These are phyloP conservation scores for Turnix velox DNA, from an alignment of 2,113 vertebrate genomes.

Conservation along the genomic window DNA sequence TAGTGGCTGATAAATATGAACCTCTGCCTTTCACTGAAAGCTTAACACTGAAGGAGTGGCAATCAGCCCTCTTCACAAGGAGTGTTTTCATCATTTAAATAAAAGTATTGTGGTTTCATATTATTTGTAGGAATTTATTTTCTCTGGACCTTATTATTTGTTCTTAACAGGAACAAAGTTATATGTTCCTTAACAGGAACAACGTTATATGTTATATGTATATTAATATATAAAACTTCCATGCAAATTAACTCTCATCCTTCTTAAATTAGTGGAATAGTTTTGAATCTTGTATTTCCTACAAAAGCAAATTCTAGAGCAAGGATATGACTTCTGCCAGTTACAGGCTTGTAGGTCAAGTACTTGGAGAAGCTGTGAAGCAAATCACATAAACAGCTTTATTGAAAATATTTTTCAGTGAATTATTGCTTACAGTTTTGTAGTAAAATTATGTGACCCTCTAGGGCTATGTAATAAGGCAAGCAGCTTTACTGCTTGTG, in stretches of 20 bases:
- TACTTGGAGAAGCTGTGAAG: background rate
- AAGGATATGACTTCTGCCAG: background rate
- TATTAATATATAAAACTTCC: background rate
- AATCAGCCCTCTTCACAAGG: background rate
- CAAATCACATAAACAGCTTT: background rate
- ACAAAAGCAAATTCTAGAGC: background rate
- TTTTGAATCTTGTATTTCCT: background rate
- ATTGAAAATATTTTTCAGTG: background rate
- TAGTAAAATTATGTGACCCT: background rate
- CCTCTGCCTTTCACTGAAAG: background rate
- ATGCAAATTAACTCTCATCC: background rate
- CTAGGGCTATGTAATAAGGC: background rate
- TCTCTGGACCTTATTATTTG: background rate
- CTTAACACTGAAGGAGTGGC: background rate
- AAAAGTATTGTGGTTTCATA: background rate
- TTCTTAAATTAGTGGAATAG: background rate
- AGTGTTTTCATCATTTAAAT: background rate
- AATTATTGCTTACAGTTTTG: background rate
- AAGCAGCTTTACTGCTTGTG: background rate
- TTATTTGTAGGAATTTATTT: background rate
- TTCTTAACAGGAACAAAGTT: background rate
- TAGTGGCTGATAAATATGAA: background rate
- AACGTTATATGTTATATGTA: background rate
- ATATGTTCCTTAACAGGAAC: background rate
- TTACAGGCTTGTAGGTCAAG: background rate